Evolutionary conservation across 92 coral and sea anemone genomes (phyloP), one percentile per base, ranked within the genome.

Genomic region (Paramuricea clavata): DNA sequence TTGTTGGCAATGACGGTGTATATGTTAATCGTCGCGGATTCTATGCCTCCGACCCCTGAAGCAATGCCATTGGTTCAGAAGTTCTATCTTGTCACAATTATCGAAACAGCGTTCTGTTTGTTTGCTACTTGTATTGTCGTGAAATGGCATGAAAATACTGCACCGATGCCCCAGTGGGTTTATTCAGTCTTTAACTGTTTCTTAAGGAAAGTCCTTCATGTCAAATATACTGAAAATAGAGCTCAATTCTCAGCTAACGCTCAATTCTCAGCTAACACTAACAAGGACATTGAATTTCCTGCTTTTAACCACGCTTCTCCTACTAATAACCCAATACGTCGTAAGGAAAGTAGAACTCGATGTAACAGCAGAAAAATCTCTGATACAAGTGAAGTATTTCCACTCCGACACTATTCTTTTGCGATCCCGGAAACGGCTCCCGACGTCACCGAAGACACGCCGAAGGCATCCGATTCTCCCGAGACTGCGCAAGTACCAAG

Each of bases 1-100:
- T 93, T 96, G 10, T 78, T 96, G 30, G 99, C 98, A 27, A 94
- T 94, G 99, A 94, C 99, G 3, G 99, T 96, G 81, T 96, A 92
- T 33, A 82, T 96, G 90, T 69, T 96, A 11, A 88, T 96, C 0
- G 98, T 92, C 7, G 96, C 98, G 17, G 98, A 94, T 44, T 94
- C 94, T 21, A 82, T 96, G 54, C 99, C 99, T 7, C 94, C 98
- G 0, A 94, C 99, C 3, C 93, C 98, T 6, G 98, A 96, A 60
- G 84, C 92, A 23, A 89, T 96, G 57, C 99, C 99, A 13, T 77
- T 94, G 42, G 87, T 96, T 12, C 96, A 95, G 41, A 95, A 93
- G 74, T 96, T 92, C 64, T 96, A 90, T 83, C 90, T 96, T 28
- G 95, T 91, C 17, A 93, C 95, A 31, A 94, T 96, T 92, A 87